phyloP scores from a whole-genome alignment of 2,113 vertebrate species.

The Ceratotherium simum region DNA sequence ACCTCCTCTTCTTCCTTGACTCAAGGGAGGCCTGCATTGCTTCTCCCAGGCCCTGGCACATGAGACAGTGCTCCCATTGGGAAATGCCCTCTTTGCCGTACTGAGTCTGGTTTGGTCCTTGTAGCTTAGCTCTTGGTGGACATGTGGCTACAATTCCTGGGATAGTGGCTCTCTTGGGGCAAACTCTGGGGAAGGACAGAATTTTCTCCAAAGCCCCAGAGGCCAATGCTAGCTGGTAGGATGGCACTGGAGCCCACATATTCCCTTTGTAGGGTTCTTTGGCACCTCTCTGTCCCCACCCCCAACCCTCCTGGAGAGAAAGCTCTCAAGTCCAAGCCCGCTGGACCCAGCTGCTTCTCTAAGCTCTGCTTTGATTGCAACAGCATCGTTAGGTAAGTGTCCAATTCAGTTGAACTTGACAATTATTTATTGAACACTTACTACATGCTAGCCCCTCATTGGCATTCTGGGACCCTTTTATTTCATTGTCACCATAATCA shows the following conservation, averaged over 20 bases:
- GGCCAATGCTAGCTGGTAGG: neutral
- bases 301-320: slow-evolving; percentile 8
- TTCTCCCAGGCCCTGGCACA: neutral
- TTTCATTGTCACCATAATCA: neutral
- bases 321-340: slow-evolving; percentile 39
- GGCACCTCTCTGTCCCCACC: slow-evolving; percentile 56
- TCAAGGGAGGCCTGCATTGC: neutral
- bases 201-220: neutral
- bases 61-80: neutral
- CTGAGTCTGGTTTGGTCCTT: neutral
- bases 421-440: neutral
- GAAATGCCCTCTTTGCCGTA: neutral
- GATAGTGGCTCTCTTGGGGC: neutral
- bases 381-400: slow-evolving; percentile 62
- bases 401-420: neutral
- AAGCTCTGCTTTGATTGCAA: neutral
- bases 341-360: slow-evolving; percentile 32
- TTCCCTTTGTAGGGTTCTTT: slow-evolving; percentile 70
- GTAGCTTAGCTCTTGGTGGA: neutral
- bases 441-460: neutral
- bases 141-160: neutral
- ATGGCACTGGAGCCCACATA: neutral
- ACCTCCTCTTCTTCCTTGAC: neutral
- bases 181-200: neutral
- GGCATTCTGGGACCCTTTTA: neutral